Evolutionary conservation across 2,888 invertebrate species (phyloP).

Genomic region (Plagodis dolabraria): DNA sequence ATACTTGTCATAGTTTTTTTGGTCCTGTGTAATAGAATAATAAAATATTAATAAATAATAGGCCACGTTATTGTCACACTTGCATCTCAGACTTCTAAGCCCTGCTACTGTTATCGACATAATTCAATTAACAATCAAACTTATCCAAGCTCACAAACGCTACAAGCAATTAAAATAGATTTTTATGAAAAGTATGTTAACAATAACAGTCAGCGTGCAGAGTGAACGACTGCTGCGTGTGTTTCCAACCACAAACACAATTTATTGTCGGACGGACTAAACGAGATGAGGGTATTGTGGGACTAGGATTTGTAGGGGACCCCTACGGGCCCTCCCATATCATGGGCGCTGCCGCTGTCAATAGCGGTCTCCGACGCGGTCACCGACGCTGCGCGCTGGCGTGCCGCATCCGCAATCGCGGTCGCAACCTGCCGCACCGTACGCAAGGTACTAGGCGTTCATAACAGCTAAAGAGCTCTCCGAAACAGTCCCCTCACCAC

Average conservation of each 20-base stretch:
- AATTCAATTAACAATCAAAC: too few species aligned
- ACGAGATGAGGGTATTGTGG: conserved; percentile 9
- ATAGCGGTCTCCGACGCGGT: conserved; percentile 32
- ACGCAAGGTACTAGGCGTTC: conserved; percentile 76
- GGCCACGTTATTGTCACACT: too few species aligned
- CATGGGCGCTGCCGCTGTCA: conserved; percentile 15
- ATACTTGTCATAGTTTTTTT: too few species aligned
- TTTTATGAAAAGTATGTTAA: too few species aligned
- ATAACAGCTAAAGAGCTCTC: conserved; percentile 51
- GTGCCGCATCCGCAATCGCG: conserved; percentile 48
- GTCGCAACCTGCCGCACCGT: conserved; percentile 70
- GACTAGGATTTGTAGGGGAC: conserved; percentile 38
- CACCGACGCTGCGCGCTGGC: conserved; percentile 30
- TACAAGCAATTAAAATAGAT: too few species aligned
- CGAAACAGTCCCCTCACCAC: conserved; percentile 23
- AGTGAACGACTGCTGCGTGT: background rate
- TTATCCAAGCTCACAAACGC: too few species aligned
- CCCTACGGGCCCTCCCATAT: conserved; percentile 36
- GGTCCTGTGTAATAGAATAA: too few species aligned
- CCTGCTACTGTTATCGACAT: too few species aligned
- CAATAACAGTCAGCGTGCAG: too few species aligned
- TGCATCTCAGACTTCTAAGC: too few species aligned
- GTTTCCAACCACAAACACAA: conserved; percentile 1
- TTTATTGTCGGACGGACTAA: background rate
- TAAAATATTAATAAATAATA: too few species aligned